These are phyloP conservation scores for Zonitis immaculata DNA, from an alignment of 2,888 invertebrate species.

Conservation along the genomic window DNA sequence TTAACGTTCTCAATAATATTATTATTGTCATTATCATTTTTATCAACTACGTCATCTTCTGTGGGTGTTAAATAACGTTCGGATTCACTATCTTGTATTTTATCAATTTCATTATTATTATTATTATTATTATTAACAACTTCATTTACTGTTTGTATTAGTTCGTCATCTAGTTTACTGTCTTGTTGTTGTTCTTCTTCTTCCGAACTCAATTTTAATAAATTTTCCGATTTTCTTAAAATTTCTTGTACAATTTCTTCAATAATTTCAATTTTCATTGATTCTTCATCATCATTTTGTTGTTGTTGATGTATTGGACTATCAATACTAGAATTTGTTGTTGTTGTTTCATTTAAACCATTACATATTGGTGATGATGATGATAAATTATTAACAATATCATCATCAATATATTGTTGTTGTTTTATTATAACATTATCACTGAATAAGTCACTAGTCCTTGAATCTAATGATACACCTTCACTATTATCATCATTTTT, in stretches of 20 bases:
- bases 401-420: neutral
- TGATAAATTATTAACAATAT: neutral
- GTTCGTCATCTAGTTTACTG: conserved; percentile 53
- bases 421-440: conserved; percentile 36
- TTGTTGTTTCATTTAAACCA: conserved; percentile 40
- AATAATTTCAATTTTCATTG: conserved; percentile 46
- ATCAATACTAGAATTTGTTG: conserved; percentile 40
- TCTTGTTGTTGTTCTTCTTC: conserved; percentile 12
- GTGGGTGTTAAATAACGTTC: conserved; percentile 64
- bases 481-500: conserved; percentile 51
- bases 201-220: conserved; percentile 40
- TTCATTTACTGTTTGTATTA: conserved; percentile 52
- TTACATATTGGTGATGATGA: conserved; percentile 40
- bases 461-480: conserved; percentile 52
- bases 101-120: conserved; percentile 2
- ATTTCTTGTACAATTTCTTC: conserved; percentile 54
- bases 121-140: conserved; percentile 47
- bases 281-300: conserved; percentile 31
- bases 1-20: conserved; percentile 8
- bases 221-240: conserved; percentile 51
- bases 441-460: conserved; percentile 57
- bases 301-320: conserved; percentile 31
- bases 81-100: conserved; percentile 40
- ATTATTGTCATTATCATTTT: conserved; percentile 10
- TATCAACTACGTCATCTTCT: conserved; percentile 45